These are phyloP conservation scores for Heterodera carotae DNA, from an alignment of 1,140 invertebrate species.

Conservation along the genomic window DNA sequence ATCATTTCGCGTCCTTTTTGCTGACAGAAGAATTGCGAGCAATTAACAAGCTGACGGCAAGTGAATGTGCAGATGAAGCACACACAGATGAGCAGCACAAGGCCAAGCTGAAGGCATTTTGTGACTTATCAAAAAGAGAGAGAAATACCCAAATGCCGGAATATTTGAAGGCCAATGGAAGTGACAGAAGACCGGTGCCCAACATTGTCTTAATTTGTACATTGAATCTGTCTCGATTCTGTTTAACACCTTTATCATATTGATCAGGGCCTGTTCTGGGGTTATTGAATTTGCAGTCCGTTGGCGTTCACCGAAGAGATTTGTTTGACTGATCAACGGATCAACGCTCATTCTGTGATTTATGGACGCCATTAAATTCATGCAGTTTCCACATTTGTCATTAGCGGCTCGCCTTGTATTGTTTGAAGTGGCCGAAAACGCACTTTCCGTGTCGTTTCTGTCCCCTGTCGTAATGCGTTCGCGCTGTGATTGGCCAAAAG, in stretches of 20 bases:
- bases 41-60: constrained; percentile 56
- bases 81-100: constrained; percentile 58
- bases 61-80: constrained; percentile 60
- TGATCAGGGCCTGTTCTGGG: constrained; percentile 60
- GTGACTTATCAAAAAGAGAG: constrained; percentile 13
- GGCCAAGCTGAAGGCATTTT: constrained; percentile 49
- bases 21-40: constrained; percentile 55
- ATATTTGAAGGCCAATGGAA: constrained; percentile 63
- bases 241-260: constrained; percentile 57
- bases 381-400: too few relatives aligned
- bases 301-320: constrained; percentile 50
- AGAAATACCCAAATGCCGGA: constrained; percentile 57
- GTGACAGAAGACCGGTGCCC: constrained; percentile 61
- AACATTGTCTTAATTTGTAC: constrained; percentile 52
- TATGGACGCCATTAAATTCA: too few relatives aligned
- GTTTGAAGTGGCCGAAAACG: constrained; percentile 35
- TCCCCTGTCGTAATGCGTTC: constrained; percentile 5
- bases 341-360: constrained; percentile 42
- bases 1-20: constrained; percentile 62
- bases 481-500: neutral
- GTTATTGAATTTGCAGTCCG: constrained; percentile 37
- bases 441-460: constrained; percentile 35
- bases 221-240: too few relatives aligned
- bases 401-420: constrained; percentile 26
- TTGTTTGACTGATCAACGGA: constrained; percentile 38